phyloP scores from a whole-genome alignment of 2,888 invertebrate species.

The Chalcosyrphus nemorum region DNA sequence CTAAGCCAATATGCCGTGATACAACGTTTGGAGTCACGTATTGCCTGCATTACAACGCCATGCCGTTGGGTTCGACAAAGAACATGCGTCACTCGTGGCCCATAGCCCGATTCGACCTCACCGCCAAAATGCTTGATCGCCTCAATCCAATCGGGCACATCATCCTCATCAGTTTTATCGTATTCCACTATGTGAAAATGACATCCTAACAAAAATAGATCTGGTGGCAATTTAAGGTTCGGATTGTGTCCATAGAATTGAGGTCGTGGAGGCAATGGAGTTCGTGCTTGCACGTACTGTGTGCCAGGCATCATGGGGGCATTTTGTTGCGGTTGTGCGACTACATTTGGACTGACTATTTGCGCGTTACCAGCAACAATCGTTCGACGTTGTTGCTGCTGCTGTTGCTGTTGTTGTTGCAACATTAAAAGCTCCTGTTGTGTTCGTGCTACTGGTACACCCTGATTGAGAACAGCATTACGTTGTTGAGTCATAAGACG shows the following conservation, averaged over 20 bases:
- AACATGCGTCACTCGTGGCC: constrained; percentile 94
- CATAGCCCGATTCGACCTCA: constrained; percentile 92
- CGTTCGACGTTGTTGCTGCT: constrained; percentile 82
- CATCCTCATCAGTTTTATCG: constrained; percentile 86
- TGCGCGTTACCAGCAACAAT: constrained; percentile 82
- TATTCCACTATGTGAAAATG: constrained; percentile 95
- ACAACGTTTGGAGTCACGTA: constrained; percentile 86
- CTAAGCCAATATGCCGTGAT: constrained; percentile 95
- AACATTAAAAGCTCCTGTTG: constrained; percentile 83
- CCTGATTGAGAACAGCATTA: constrained; percentile 84
- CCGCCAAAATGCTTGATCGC: constrained; percentile 92
- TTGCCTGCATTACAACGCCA: constrained; percentile 93
- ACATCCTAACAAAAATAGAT: constrained; percentile 95
- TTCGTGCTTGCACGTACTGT: constrained; percentile 74
- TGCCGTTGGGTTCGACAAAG: constrained; percentile 95
- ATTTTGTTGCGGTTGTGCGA: constrained; percentile 80
- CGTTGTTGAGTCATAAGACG: constrained; percentile 94
- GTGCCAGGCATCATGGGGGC: constrained; percentile 49
- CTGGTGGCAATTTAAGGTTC: constrained; percentile 92
- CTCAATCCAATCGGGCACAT: constrained; percentile 86
- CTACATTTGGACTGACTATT: constrained; percentile 74
- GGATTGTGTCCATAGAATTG: constrained; percentile 97
- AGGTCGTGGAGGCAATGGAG: constrained; percentile 84
- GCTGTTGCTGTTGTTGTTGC: constrained; percentile 83
- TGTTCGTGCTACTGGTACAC: constrained; percentile 72